Conservation (phyloP, 2,888 invertebrate genomes). For the Artemia sp. region DNA sequence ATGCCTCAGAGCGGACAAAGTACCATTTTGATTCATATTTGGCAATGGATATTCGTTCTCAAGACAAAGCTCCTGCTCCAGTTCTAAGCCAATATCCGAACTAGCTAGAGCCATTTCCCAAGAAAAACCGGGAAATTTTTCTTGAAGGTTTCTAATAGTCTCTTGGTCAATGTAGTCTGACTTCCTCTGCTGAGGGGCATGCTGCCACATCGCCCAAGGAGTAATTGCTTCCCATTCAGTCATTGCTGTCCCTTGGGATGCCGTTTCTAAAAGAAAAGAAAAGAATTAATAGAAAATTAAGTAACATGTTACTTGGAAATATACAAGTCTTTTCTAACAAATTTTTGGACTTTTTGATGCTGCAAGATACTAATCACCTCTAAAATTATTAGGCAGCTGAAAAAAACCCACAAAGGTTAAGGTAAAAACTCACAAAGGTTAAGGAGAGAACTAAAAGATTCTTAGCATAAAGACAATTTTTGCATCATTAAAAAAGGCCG, state of each 20-base stretch:
- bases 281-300: too few species aligned
- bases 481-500: background rate
- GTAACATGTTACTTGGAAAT: too few species aligned
- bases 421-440: too few species aligned
- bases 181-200: conserved; percentile 1
- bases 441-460: conserved; percentile 31
- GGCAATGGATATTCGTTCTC: conserved; percentile 23
- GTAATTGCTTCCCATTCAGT: conserved; percentile 3
- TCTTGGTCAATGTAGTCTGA: conserved; percentile 17
- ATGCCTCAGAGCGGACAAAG: conserved; percentile 57
- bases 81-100: conserved; percentile 21
- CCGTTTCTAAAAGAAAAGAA: background rate
- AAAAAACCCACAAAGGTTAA: too few species aligned
- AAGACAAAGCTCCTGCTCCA: conserved; percentile 21
- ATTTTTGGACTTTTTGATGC: too few species aligned
- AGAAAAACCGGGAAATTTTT: conserved; percentile 13
- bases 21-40: conserved; percentile 25
- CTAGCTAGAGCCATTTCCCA: conserved; percentile 13
- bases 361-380: too few species aligned
- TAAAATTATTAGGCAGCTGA: too few species aligned
- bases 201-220: conserved; percentile 8
- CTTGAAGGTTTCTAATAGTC: background rate
- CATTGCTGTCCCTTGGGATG: conserved; percentile 8
- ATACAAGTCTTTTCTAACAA: too few species aligned
- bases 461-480: conserved; percentile 41